Base-by-base conservation (phyloP, 2,888 invertebrate species). In the Rambutsinella grinnellia region DNA sequence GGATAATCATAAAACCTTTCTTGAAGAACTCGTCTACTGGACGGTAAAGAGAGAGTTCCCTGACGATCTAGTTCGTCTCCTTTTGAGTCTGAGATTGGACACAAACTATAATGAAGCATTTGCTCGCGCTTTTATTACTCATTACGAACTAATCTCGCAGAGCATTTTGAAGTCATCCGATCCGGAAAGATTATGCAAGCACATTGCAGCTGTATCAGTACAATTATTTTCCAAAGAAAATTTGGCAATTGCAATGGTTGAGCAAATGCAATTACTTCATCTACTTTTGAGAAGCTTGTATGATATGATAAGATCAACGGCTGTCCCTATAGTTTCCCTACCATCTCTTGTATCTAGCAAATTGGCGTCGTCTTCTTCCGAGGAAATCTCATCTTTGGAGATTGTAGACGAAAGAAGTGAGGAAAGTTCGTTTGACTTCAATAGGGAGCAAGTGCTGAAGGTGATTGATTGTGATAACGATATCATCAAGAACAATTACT, bases 1-100 rank as follows among this genome's bases (percentile, higher is more conserved):
- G 0, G 62, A 44, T 19, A 19, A 58, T 28, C 60, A 46, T n/a
- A 36, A 90, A 84, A 95, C 94, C 0, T 90, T 96, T 78, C 89
- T 97, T 24, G 97, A 98, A 87, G 98, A 99, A 88, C 90, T 99
- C 82, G 94, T 97, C 84, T 98, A 98, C 89, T 99, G 98, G 98
- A 96, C 96, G 24, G 96, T 98, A 77, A 95, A 95, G 86, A 96
- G 94, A 87, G 96, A 98, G 87, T 98, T 98, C 88, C 98, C 98
- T 0, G 96, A 98, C 88, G 96, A 96, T 86, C 90, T 99, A 67
- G 97, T 97, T 65, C 97, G 97, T 85, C 91, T 98, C 80, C 88
- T 99, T 77, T 90, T 99, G 63, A 96, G 97, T 86, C 94, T 99
- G 93, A 88, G 98, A 84, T 97, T 97, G 1, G 96, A 97, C 88